Conservation (phyloP, 2,888 invertebrate species). For the Cryptus viduatorius region DNA sequence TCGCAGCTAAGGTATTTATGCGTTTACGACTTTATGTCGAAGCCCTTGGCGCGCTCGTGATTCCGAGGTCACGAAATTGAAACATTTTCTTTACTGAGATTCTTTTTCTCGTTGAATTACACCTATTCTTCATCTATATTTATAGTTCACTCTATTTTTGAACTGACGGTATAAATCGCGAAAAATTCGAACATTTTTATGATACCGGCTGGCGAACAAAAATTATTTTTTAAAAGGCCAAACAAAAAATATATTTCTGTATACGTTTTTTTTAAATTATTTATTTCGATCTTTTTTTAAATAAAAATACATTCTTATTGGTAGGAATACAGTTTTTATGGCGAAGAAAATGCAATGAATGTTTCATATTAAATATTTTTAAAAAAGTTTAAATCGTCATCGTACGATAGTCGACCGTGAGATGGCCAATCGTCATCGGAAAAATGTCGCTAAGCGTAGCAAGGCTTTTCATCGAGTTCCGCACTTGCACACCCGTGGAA, state of each 20-base stretch:
- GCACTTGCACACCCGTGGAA: neutral
- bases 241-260: no score
- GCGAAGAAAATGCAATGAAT: no score
- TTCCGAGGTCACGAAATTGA: conserved; percentile 70
- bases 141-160: conserved; percentile 10
- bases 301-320: no score
- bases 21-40: conserved; percentile 71
- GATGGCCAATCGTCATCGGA: conserved; percentile 9
- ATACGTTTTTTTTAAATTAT: no score
- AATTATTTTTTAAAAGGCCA: no score
- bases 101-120: conserved; percentile 14
- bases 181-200: conserved; percentile 63
- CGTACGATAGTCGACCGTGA: conserved; percentile 38
- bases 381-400: no score
- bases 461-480: conserved; percentile 37
- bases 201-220: no score
- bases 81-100: conserved; percentile 20
- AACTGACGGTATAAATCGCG: conserved; percentile 73
- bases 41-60: conserved; percentile 15
- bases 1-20: conserved; percentile 73
- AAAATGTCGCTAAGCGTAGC: conserved; percentile 49
- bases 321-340: no score
- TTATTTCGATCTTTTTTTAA: no score
- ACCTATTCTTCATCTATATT: conserved; percentile 23
- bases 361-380: no score